Percentiles rank a stretch among this genome's conserved stretches.
Evolutionary conservation across 2,888 invertebrate species (phyloP).

Genomic region (Heliconius ethilla): DNA sequence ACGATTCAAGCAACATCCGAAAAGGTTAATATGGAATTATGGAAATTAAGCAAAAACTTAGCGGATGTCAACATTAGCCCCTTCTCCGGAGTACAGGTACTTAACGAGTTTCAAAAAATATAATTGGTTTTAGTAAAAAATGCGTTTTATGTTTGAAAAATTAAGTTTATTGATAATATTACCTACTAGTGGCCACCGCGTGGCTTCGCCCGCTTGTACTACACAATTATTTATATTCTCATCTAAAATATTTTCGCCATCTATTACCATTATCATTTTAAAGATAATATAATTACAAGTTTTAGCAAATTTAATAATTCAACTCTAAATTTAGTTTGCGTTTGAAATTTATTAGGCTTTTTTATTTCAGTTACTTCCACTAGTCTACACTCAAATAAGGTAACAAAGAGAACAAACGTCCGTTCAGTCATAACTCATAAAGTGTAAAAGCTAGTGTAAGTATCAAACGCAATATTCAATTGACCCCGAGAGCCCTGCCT

Average conservation of each 20-base stretch:
- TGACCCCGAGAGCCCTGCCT: constrained; percentile 60
- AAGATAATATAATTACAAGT: too few relatives aligned
- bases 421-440: constrained; percentile 20
- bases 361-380: neutral
- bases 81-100: neutral
- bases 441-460: constrained; percentile 31
- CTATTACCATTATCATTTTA: too few relatives aligned
- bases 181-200: too few relatives aligned
- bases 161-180: neutral
- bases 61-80: constrained; percentile 17
- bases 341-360: neutral
- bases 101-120: neutral
- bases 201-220: too few relatives aligned
- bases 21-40: constrained; percentile 27
- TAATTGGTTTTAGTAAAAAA: neutral
- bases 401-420: constrained; percentile 6
- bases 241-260: too few relatives aligned
- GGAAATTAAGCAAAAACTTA: constrained; percentile 28
- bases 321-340: too few relatives aligned
- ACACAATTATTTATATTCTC: too few relatives aligned
- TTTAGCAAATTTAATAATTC: too few relatives aligned
- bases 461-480: constrained; percentile 48
- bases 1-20: constrained; percentile 10
- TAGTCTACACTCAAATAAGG: neutral
- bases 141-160: neutral